Conservation (phyloP, 1,140 invertebrate species). For the Drosophila yakuba region DNA sequence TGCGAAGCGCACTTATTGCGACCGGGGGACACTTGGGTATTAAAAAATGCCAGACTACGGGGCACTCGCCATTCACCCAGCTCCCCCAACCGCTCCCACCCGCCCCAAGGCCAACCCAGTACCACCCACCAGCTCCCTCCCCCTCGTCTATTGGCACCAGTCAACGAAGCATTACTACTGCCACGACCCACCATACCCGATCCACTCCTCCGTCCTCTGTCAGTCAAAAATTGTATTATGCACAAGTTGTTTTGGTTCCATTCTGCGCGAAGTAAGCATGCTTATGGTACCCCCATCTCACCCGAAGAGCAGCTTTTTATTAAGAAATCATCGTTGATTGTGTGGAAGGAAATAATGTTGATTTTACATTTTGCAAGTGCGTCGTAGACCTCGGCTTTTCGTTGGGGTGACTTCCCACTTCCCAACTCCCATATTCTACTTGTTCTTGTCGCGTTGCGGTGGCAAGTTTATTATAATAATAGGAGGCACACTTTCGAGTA, state of each 20-base stretch:
- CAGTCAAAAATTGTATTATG: slow-evolving; percentile 81
- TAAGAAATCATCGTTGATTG: slow-evolving; percentile 83
- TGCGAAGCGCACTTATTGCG: slow-evolving; percentile 79
- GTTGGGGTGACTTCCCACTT: slow-evolving; percentile 23
- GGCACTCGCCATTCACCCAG: slow-evolving; percentile 2
- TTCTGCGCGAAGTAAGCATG: slow-evolving; percentile 29
- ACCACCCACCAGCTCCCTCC: neutral
- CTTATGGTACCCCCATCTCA: slow-evolving; percentile 22
- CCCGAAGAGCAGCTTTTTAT: slow-evolving; percentile 66
- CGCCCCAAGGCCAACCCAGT: neutral
- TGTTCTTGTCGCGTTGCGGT: slow-evolving; percentile 52
- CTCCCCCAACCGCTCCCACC: slow-evolving; percentile 3
- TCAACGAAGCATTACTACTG: slow-evolving; percentile 78
- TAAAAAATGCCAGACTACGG: slow-evolving; percentile 73
- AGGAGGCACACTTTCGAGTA: slow-evolving; percentile 63
- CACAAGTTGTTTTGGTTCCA: slow-evolving; percentile 65
- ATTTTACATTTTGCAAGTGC: slow-evolving; percentile 74
- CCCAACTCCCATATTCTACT: slow-evolving; percentile 11
- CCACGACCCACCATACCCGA: slow-evolving; percentile 28
- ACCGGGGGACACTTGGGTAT: slow-evolving; percentile 78
- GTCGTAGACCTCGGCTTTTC: slow-evolving; percentile 21
- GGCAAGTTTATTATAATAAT: slow-evolving; percentile 81
- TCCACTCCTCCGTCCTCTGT: neutral
- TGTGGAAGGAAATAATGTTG: slow-evolving; percentile 82
- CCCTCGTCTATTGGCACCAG: slow-evolving; percentile 47